Percentiles rank a stretch among this genome's conserved stretches.
phyloP scores from a whole-genome alignment of 2,888 invertebrate species.

The Caenorhabditis japonica region DNA sequence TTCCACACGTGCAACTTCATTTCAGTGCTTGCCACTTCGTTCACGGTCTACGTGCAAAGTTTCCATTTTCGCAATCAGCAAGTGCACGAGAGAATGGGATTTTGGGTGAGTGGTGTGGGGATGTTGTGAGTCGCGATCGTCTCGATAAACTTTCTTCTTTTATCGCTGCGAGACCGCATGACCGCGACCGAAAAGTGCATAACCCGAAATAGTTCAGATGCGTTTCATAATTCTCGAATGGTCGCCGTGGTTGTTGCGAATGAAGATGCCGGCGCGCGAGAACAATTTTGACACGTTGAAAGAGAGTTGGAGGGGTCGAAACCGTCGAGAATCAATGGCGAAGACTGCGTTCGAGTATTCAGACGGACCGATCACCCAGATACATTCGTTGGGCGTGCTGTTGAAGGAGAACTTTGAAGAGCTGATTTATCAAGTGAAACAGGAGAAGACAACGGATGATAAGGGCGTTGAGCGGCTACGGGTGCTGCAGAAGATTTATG shows the following conservation, averaged over 20 bases:
- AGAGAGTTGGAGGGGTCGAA: constrained; percentile 59
- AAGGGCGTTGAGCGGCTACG: constrained; percentile 58
- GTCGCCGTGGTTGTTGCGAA: constrained; percentile 69
- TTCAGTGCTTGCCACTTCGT: constrained; percentile 69
- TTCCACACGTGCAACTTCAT: constrained; percentile 74
- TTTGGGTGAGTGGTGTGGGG: constrained; percentile 62
- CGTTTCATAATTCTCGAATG: constrained; percentile 70
- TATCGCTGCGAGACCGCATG: too few species aligned
- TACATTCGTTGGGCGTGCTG: constrained; percentile 58
- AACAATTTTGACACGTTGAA: constrained; percentile 60
- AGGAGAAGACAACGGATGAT: constrained; percentile 55
- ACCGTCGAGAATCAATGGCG: constrained; percentile 56
- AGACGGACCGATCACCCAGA: constrained; percentile 62
- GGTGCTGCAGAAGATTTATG: constrained; percentile 68
- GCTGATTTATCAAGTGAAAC: constrained; percentile 60
- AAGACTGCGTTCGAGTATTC: constrained; percentile 68
- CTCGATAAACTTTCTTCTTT: too few species aligned
- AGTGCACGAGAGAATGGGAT: constrained; percentile 67
- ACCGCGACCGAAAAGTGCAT: too few species aligned
- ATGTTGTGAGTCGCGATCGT: background rate
- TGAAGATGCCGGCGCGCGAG: constrained; percentile 65
- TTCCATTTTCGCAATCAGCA: constrained; percentile 71
- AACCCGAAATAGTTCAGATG: constrained; percentile 56
- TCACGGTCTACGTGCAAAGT: constrained; percentile 73
- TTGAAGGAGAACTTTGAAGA: constrained; percentile 68